Evolutionary conservation across 2,888 invertebrate genomes (phyloP), one percentile per base, ranked within the genome.

Genomic region (Hirtodrosophila alboralis): DNA sequence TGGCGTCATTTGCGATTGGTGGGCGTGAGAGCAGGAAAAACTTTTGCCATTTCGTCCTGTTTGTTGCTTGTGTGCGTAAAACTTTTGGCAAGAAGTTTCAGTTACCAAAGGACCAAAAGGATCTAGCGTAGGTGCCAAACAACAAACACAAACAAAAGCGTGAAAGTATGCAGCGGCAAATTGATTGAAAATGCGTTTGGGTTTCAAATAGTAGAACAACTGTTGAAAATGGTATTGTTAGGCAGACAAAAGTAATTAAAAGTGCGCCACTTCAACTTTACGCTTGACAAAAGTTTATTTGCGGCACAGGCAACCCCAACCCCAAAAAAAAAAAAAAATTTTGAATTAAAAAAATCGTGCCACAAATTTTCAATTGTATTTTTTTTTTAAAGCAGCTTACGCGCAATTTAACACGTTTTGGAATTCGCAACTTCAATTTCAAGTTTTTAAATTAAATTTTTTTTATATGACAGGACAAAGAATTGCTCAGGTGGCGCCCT

Each of bases 221-320:
- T 1, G 8, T 5, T 8, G 7, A 7, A 36, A 9, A 18, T 10
- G 34, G 27, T 38, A 37, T 52, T 48, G 36, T 62, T 54, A 48
- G 48, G 37, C 59, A 80, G 84, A 84, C 84, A 84, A 79, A 79
- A 79, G 79, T 79, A 79, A 79, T 79, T 79, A 79, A 79, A 79
- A 79, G 72, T 79, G 84, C 78, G 79, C 72, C 81, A 79, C 79
- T 84, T 76, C 60, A 74, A 80, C 71, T 79, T 79, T 64, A 60
- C 71, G 74, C 67, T 67, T 65, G 76, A 75, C 81, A 72, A 80
- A 79, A 84, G 67, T 84, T 79, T 83, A 67, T 59, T 74, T 68
- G 67, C 52, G 66, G 54, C 54, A 54, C 34, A n/a, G n/a, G 40
- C 34, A n/a, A n/a, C 13, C 43, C 21, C 49, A 13, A 49, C 56